Percentiles rank a stretch among this genome's conserved stretches.
Conservation (phyloP, 2,888 invertebrate species). For the Dicranocentrus wangi region DNA sequence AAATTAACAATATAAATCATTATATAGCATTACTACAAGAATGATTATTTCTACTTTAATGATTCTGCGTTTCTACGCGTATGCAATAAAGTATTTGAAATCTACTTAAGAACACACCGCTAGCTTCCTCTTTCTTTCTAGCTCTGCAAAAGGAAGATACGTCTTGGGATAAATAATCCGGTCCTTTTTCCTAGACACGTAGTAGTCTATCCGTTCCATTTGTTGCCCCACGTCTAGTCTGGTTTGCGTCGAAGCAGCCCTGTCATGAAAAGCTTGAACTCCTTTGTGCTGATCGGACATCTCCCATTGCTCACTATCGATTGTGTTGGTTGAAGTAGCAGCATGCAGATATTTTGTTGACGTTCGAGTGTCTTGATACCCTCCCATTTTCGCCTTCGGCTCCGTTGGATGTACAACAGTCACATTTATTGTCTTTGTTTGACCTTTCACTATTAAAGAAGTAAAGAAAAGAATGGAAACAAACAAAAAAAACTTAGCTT, state of each 20-base stretch:
- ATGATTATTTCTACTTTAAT: too few species aligned
- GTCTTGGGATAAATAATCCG: conserved; percentile 48
- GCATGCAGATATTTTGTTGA: conserved; percentile 87
- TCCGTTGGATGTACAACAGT: conserved; percentile 77
- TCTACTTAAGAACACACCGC: conserved; percentile 48
- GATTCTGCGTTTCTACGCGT: too few species aligned
- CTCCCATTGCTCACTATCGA: conserved; percentile 45
- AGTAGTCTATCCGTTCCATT: conserved; percentile 68
- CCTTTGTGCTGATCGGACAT: conserved; percentile 35
- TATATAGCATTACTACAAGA: too few species aligned
- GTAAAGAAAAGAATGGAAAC: too few species aligned
- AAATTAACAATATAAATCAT: too few species aligned
- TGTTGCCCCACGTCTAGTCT: conserved; percentile 65
- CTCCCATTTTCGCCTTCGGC: conserved; percentile 86
- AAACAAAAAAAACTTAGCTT: too few species aligned
- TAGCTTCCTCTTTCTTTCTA: conserved; percentile 43
- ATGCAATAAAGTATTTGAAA: too few species aligned
- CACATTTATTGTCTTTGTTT: not conserved
- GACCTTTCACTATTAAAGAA: too few species aligned
- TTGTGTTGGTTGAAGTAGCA: conserved; percentile 17
- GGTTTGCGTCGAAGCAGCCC: conserved; percentile 58
- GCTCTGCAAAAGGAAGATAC: conserved; percentile 56
- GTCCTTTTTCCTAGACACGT: conserved; percentile 51
- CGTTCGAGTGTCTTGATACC: conserved; percentile 83
- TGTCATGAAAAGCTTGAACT: conserved; percentile 63